These are phyloP conservation scores for Chaetodon trifascialis DNA, from an alignment of 2,113 vertebrate species.

Conservation along the genomic window DNA sequence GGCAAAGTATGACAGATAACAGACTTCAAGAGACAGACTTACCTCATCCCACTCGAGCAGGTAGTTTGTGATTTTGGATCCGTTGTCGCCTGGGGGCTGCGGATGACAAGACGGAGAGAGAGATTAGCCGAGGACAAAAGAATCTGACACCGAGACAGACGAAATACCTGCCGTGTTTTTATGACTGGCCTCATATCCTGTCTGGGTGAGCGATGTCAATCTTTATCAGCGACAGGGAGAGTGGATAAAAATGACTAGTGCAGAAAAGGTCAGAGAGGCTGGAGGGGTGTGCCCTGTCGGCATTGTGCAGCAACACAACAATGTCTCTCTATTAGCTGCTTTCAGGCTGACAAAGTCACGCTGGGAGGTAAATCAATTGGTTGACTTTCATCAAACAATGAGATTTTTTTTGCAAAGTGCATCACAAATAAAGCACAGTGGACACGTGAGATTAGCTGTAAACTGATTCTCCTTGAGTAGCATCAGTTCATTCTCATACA, in stretches of 20 bases:
- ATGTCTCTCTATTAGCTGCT: not conserved
- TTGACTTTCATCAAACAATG: not conserved
- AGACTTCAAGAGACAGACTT: slow-evolving; percentile 40
- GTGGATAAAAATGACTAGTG: slow-evolving; percentile 37
- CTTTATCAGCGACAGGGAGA: slow-evolving; percentile 39
- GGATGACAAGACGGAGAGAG: slow-evolving; percentile 54
- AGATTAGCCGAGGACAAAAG: slow-evolving; percentile 54
- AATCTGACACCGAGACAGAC: slow-evolving; percentile 43
- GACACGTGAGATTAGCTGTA: not conserved
- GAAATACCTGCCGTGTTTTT: slow-evolving; percentile 56
- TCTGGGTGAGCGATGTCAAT: slow-evolving; percentile 45
- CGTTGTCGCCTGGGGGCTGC: slow-evolving; percentile 95
- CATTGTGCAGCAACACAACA: slow-evolving; percentile 7
- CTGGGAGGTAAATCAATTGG: not conserved
- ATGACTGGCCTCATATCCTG: slow-evolving; percentile 47
- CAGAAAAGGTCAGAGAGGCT: slow-evolving; percentile 34
- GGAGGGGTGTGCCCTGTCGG: not conserved
- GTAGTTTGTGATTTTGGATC: slow-evolving; percentile 99
- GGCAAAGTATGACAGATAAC: slow-evolving; percentile 2
- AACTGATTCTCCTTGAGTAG: not conserved
- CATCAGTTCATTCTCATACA: too few species aligned
- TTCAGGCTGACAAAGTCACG: not conserved
- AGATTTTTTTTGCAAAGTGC: not conserved
- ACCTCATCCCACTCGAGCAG: slow-evolving; percentile 99
- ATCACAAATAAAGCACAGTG: not conserved